Evolutionary conservation across 1,140 invertebrate species (phyloP).

Genomic region (Acromyrmex charruanus): DNA sequence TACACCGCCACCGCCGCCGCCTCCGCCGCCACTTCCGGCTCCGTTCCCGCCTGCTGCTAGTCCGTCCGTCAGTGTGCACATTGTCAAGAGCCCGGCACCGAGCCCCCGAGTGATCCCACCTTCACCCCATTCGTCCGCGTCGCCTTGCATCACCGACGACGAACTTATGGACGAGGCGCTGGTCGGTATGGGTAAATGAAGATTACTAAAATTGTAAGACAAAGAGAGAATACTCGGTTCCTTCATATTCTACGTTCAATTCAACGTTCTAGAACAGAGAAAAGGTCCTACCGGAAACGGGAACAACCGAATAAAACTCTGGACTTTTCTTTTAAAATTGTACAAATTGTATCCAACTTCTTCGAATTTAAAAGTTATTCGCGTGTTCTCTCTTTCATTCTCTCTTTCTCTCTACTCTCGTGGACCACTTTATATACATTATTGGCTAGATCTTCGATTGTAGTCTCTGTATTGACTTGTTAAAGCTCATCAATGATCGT

Average conservation of each 20-base stretch:
- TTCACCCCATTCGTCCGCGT: slow-evolving; percentile 92
- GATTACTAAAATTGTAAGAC: slow-evolving; percentile 80
- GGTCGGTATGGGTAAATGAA: slow-evolving; percentile 90
- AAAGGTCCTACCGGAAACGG: not conserved
- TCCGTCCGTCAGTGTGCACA: slow-evolving; percentile 91
- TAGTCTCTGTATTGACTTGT: not conserved
- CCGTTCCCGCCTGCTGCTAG: slow-evolving; percentile 86
- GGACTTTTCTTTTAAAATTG: not conserved
- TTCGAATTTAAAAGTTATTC: slow-evolving; percentile 1
- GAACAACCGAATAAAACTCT: not conserved
- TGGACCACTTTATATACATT: slow-evolving; percentile 4
- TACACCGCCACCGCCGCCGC: slow-evolving; percentile 85
- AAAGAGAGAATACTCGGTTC: slow-evolving; percentile 4
- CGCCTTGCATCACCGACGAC: slow-evolving; percentile 94
- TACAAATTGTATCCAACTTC: slow-evolving; percentile 3
- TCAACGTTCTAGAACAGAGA: not conserved
- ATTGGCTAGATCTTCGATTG: not conserved
- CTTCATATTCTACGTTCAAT: not conserved
- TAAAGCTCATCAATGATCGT: slow-evolving; percentile 21
- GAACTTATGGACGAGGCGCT: slow-evolving; percentile 96
- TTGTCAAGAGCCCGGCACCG: slow-evolving; percentile 92
- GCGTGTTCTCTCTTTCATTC: not conserved
- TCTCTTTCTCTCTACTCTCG: slow-evolving; percentile 9
- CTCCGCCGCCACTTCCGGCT: slow-evolving; percentile 78
- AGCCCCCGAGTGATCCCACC: slow-evolving; percentile 89